Conservation (phyloP, 2,797 vertebrate genomes). For the Myotis myotis region DNA sequence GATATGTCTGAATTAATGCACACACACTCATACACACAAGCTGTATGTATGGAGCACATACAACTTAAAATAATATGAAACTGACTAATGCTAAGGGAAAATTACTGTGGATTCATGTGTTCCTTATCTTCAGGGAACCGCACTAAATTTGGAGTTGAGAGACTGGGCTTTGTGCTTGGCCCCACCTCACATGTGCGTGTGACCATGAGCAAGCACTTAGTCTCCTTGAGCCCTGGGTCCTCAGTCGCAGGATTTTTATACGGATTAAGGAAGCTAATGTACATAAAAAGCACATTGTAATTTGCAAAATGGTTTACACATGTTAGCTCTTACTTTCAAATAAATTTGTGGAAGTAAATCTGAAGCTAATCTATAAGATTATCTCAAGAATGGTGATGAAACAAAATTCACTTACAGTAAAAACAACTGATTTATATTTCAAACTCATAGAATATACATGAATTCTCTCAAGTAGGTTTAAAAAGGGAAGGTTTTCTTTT, state of each 20-base stretch:
- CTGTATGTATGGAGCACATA: neutral
- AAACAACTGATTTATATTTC: neutral
- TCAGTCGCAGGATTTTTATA: neutral
- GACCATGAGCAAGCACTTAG: neutral
- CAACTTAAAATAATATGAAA: neutral
- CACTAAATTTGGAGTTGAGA: neutral
- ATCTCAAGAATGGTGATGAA: conserved; percentile 42
- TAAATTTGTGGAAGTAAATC: conserved; percentile 36
- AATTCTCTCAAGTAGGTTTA: neutral
- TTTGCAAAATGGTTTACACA: conserved; percentile 27
- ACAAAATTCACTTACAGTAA: conserved; percentile 27
- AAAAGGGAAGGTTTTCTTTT: neutral
- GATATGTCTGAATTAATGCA: neutral
- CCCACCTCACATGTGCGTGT: neutral
- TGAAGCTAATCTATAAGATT: conserved; percentile 52
- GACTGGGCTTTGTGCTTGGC: neutral
- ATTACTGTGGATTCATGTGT: neutral
- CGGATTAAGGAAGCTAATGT: conserved; percentile 45
- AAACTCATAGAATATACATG: neutral
- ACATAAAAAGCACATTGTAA: conserved; percentile 29
- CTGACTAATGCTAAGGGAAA: neutral
- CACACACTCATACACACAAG: neutral
- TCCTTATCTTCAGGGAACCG: neutral
- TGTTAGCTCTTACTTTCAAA: conserved; percentile 35
- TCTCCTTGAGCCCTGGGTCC: neutral